A percentile compares a stretch with the other conserved stretches of the same genome.
phyloP scores from a whole-genome alignment of 1,140 invertebrate genomes.

The Ceratosolen solmsi region DNA sequence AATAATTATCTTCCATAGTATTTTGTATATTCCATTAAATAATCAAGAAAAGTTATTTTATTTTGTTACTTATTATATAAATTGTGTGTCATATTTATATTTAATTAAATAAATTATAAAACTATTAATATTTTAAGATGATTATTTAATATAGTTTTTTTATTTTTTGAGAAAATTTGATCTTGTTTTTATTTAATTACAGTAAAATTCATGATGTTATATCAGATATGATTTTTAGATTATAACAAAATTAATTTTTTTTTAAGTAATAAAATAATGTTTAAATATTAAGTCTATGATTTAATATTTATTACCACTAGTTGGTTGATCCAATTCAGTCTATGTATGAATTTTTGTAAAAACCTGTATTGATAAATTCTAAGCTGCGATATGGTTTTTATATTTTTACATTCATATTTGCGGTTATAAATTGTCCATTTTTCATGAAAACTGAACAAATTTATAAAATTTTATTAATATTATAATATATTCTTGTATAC shows the following conservation, averaged over 20 bases:
- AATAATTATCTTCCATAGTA: slow-evolving; percentile 29
- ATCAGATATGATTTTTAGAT: no score
- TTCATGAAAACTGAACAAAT: background rate
- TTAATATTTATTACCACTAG: no score
- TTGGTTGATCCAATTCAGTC: no score
- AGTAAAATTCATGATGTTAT: slow-evolving; percentile 7
- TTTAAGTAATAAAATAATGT: background rate
- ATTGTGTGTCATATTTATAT: slow-evolving; percentile 23
- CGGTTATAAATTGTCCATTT: slow-evolving; percentile 4
- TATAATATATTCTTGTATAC: no score
- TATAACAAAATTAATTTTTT: background rate
- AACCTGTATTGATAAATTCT: no score
- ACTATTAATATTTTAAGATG: background rate
- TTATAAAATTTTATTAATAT: no score
- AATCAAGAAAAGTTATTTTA: slow-evolving; percentile 31
- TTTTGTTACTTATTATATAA: background rate
- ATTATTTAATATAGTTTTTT: slow-evolving; percentile 4
- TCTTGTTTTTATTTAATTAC: background rate
- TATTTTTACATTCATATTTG: background rate
- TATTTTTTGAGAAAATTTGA: background rate
- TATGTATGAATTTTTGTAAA: no score
- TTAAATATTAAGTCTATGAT: background rate
- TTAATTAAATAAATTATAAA: slow-evolving; percentile 14
- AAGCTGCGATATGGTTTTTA: background rate
- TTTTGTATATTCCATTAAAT: slow-evolving; percentile 27